Evolutionary conservation across 92 coral and sea anemone genomes (phyloP).

Genomic region (Siderastrea siderea): DNA sequence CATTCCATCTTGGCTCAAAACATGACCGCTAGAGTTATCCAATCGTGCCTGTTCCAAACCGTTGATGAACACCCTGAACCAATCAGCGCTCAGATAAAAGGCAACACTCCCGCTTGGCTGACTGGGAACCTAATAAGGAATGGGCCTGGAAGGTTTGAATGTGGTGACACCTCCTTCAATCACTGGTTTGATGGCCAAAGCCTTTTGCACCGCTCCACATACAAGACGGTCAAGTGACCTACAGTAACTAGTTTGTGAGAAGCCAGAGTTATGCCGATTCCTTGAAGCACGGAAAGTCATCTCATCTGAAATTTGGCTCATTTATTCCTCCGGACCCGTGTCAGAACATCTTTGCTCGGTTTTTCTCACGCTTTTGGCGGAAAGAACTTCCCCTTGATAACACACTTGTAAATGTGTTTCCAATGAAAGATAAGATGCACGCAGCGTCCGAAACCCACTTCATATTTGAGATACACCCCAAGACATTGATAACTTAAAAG

Average conservation of each 20-base stretch:
- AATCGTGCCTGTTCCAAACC: constrained; percentile 52
- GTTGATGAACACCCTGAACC: constrained; percentile 71
- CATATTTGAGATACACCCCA: constrained; percentile 77
- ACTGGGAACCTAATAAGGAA: constrained; percentile 82
- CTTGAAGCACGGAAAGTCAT: constrained; percentile 48
- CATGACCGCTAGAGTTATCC: constrained; percentile 15
- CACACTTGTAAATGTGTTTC: constrained; percentile 70
- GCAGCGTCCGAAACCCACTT: constrained; percentile 78
- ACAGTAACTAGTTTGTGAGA: constrained; percentile 86
- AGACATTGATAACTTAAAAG: constrained; percentile 65
- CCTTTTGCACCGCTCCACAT: constrained; percentile 86
- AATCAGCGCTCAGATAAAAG: constrained; percentile 65
- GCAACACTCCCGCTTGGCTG: constrained; percentile 85
- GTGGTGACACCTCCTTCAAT: constrained; percentile 73
- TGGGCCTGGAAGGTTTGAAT: constrained; percentile 93
- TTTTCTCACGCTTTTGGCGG: constrained; percentile 72
- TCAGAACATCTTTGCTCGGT: constrained; percentile 86
- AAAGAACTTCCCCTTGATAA: constrained; percentile 60
- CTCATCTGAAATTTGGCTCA: constrained; percentile 75
- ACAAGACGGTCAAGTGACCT: constrained; percentile 70
- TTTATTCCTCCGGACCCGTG: constrained; percentile 82
- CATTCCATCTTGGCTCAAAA: not conserved
- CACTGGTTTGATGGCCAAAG: constrained; percentile 94
- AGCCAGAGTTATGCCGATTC: constrained; percentile 75
- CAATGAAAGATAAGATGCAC: constrained; percentile 71